Base-by-base conservation (phyloP, 2,113 vertebrate genomes). In the Erythrocercus mccallii region DNA sequence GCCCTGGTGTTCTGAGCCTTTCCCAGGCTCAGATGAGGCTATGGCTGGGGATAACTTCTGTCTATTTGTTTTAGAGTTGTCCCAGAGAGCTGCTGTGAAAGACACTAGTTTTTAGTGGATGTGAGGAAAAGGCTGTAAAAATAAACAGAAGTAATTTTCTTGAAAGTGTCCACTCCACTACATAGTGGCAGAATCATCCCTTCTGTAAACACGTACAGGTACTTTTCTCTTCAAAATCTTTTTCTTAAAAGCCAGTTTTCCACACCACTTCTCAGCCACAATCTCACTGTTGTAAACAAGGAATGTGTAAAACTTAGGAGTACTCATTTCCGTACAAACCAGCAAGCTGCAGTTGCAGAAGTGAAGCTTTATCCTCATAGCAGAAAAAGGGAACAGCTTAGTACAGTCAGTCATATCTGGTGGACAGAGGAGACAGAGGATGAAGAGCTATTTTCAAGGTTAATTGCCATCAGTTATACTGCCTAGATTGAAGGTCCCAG, bases 81-180 rank as follows among this genome's bases (percentile, higher is more conserved):
- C 50, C 35, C 71, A 69, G 62, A 66, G 47, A 1, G 5, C 74
- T 69, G 38, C 66, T 62, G 50, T 87, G 74, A 88, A 62, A 68
- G 45, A 42, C 47, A 53, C 31, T 91, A 21, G 0, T 57, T 85
- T 92, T 88, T 60, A 88, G 62, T 91, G 81, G 71, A 65, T 88
- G 50, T 76, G 57, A 91, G 42, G 74, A 72, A 61, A 94, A 93
- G 17, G 19, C 54, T 94, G 47, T 86, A 66, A 92, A 95, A 94
- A 90, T 82, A 94, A 94, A 88, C 60, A 88, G 15, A 81, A 85
- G 27, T 58, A 77, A 57, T 91, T 90, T 83, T 94, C 64, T 90
- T 95, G 84, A 65, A 90, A 94, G 48, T 87, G 77, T 80, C 78
- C 42, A 61, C 77, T 92, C 54, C 37, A 38, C 42, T 84, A 56